These are phyloP conservation scores for Podarcis cretensis DNA, from an alignment of 2,113 vertebrate species.

Conservation along the genomic window DNA sequence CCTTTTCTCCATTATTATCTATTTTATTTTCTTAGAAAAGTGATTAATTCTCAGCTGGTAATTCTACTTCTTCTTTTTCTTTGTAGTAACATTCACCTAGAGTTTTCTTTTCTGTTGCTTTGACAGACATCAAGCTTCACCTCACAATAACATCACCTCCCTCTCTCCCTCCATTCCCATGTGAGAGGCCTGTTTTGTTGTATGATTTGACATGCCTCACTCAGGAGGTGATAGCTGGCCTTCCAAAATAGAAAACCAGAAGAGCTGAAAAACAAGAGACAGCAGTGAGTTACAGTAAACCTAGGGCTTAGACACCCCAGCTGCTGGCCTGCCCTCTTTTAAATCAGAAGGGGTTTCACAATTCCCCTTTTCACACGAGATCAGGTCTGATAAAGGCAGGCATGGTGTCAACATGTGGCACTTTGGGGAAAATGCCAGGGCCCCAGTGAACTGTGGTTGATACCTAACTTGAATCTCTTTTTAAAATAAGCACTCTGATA, in stretches of 20 bases:
- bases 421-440: neutral
- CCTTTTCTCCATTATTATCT: neutral
- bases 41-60: neutral
- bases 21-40: neutral
- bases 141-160: neutral
- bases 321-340: neutral
- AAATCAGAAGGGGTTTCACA: neutral
- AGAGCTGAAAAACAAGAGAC: neutral
- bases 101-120: neutral
- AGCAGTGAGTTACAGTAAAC: neutral
- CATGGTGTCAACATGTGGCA: neutral
- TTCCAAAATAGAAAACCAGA: conserved; percentile 7
- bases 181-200: neutral
- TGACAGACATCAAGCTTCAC: conserved; percentile 21
- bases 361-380: neutral
- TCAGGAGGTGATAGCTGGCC: conserved; percentile 17
- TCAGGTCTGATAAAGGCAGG: neutral
- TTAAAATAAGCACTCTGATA: neutral
- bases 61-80: neutral
- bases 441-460: neutral
- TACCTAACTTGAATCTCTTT: neutral
- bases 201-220: neutral
- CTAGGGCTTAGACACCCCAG: neutral
- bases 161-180: neutral
- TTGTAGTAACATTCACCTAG: neutral